Percentiles rank a stretch among this genome's conserved stretches.
phyloP scores from a whole-genome alignment of 2,113 vertebrate species.

The Xenus cinereus region DNA sequence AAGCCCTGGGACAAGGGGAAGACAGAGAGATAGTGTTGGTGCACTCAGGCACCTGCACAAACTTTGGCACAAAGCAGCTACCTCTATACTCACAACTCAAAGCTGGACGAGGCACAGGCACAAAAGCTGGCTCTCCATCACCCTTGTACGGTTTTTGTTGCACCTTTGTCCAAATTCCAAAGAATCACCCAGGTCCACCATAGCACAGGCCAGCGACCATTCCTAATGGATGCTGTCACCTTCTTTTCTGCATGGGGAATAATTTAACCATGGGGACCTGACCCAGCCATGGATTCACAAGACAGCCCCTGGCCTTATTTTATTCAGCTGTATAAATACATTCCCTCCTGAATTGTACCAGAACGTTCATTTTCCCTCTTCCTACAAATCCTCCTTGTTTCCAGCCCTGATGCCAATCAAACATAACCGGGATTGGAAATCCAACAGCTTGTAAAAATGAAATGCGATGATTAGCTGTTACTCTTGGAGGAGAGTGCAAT shows the following conservation, averaged over 20 bases:
- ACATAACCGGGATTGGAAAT: not conserved
- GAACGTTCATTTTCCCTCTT: not conserved
- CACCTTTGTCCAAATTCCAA: not conserved
- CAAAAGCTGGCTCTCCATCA: not conserved
- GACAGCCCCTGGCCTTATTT: not conserved
- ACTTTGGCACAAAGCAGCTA: not conserved
- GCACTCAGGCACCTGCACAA: not conserved
- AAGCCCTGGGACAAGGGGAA: not conserved
- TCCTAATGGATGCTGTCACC: not conserved
- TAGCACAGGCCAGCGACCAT: rapidly evolving
- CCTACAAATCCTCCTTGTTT: not conserved
- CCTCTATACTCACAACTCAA: not conserved
- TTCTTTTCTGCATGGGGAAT: not conserved
- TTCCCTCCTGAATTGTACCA: not conserved
- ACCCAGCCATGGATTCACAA: not conserved
- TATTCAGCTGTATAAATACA: not conserved
- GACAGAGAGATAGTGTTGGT: rapidly evolving
- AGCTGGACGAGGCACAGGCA: not conserved
- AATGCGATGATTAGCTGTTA: not conserved
- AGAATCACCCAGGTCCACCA: not conserved
- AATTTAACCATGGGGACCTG: not conserved
- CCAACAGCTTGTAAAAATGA: not conserved
- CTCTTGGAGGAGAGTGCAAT: not conserved
- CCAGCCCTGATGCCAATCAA: not conserved
- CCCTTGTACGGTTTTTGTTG: not conserved